Evolutionary conservation across 2,113 vertebrate species (phyloP).

Genomic region (Tachycineta bicolor): DNA sequence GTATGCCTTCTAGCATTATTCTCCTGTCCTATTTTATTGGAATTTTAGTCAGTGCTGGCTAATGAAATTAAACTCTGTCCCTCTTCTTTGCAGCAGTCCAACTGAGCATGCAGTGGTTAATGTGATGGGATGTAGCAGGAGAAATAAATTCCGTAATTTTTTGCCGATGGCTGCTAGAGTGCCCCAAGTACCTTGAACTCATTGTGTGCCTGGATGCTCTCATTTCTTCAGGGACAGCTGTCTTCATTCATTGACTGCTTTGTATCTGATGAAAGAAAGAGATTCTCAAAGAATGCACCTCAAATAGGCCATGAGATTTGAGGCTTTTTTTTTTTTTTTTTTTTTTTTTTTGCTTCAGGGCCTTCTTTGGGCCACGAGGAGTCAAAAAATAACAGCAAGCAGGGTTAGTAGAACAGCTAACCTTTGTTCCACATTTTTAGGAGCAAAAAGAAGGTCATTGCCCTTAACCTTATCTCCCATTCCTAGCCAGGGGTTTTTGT

Average conservation of each 20-base stretch:
- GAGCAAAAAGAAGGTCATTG: slow-evolving; percentile 41
- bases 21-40: neutral
- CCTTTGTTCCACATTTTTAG: slow-evolving; percentile 64
- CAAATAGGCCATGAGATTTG: slow-evolving; percentile 50
- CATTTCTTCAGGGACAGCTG: slow-evolving; percentile 11
- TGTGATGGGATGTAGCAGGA: neutral
- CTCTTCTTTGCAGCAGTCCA: neutral
- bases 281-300: slow-evolving; percentile 27
- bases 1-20: neutral
- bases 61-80: neutral
- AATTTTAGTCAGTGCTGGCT: neutral
- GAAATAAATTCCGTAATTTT: slow-evolving; percentile 4
- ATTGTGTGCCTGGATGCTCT: neutral
- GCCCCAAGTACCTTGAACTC: neutral
- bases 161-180: slow-evolving; percentile 6
- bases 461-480: slow-evolving; percentile 51
- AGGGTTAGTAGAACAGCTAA: slow-evolving; percentile 56
- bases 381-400: neutral
- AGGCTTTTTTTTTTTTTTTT: neutral
- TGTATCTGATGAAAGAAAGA: slow-evolving; percentile 60
- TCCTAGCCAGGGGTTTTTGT: slow-evolving; percentile 1
- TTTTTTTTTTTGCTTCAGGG: slow-evolving; percentile 62
- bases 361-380: neutral
- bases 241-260: slow-evolving; percentile 44
- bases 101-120: slow-evolving; percentile 11